Evolutionary conservation across 1,140 invertebrate species (phyloP), one percentile per base, ranked within the genome.

Genomic region (Cephus cinctus): DNA sequence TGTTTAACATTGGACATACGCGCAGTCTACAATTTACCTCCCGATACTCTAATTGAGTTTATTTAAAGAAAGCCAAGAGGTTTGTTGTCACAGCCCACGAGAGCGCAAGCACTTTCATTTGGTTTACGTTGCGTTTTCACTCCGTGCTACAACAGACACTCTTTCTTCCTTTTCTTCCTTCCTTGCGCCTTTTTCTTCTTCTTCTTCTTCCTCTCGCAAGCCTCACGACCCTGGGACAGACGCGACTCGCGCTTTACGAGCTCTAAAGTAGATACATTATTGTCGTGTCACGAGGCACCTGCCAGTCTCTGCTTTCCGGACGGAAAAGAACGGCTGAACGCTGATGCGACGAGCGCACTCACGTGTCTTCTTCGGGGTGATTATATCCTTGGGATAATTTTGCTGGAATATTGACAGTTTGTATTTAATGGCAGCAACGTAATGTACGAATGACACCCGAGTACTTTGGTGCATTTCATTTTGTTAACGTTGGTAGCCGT

Each of bases 51-150:
- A 27, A 46, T 46, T 34, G 34, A 38, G 44, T 38, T 46, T 46
- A 38, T 38, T 46, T 46, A 30, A 46, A 30, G 22, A 38, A 34
- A 34, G 44, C 44, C 32, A 25, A 46, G 38, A 23, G 35, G 44
- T 46, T 46, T 25, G 34, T 45, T 45, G 44, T 34, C 27, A n/a
- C 25, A 16, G 20, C 4, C 42, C 4, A 5, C 5, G 16, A 21
- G 23, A 21, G 2, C 2, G 6, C 8, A n/a, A 39, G 12, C 18
- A 22, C 11, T n/a, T 38, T 19, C 11, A 16, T 38, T 4, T 16
- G 15, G n/a, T 3, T 38, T 12, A 15, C 3, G 16, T 38, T 19
- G 6, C 21, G 14, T 5, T 6, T 3, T 4, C 21, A 19, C 11
- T 11, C 35, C 18, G 16, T 3, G 5, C 5, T 16, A 38, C 35